Percentiles rank a stretch among this genome's conserved stretches.
phyloP scores from a whole-genome alignment of 2,113 vertebrate genomes.

The Antidorcas marsupialis region DNA sequence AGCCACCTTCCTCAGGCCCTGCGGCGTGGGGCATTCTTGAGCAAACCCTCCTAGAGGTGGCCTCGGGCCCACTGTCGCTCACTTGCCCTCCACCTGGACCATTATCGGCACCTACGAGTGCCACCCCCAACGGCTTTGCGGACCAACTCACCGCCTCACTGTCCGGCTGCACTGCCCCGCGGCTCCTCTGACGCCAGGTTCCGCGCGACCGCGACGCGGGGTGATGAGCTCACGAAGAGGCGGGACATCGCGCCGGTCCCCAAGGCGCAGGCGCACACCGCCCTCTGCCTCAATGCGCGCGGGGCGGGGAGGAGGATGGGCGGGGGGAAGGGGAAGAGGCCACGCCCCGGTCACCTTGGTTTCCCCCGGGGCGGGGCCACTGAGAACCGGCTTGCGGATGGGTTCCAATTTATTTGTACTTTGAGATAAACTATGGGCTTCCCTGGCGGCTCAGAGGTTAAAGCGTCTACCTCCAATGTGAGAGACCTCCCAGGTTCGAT shows the following conservation, averaged over 20 bases:
- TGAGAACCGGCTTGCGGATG: rapidly evolving
- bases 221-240: not conserved
- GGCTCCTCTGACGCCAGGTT: not conserved
- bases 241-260: not conserved
- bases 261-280: not conserved
- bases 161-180: not conserved
- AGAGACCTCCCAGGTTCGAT: too few species aligned
- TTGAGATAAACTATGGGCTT: not conserved
- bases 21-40: not conserved
- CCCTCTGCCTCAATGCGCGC: not conserved
- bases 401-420: rapidly evolving
- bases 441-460: too few species aligned
- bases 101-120: rapidly evolving
- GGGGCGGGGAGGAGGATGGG: rapidly evolving
- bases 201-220: not conserved
- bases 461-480: too few species aligned
- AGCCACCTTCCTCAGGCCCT: not conserved
- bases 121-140: rapidly evolving
- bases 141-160: not conserved
- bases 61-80: not conserved
- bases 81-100: not conserved
- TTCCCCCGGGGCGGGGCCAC: rapidly evolving
- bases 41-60: not conserved
- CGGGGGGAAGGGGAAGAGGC: not conserved
- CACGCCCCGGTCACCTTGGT: not conserved